Evolutionary conservation across 2,113 vertebrate genomes (phyloP), one percentile per base, ranked within the genome.

Genomic region (Platysteira castanea): DNA sequence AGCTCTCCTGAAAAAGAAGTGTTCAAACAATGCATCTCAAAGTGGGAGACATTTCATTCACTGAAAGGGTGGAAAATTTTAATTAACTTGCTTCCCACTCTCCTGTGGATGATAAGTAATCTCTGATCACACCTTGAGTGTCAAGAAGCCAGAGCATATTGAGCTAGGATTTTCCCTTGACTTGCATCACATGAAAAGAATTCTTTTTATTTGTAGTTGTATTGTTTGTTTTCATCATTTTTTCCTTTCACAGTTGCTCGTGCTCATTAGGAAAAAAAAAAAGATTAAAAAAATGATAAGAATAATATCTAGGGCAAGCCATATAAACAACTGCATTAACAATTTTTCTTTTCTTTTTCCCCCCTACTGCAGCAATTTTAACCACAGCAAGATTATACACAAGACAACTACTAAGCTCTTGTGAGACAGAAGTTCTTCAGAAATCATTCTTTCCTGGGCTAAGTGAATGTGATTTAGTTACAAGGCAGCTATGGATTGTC

Each of bases 31-130:
- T 23, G 37, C 4, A 0, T 90, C 88, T 97, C 92, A 96, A 94
- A 95, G 70, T 61, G 89, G 68, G 89, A 97, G 97, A 96, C 91
- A 57, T 90, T 94, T 97, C 96, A 82, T 96, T 96, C 96, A 77
- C 49, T 90, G 96, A 95, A 96, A 86, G 78, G 91, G 86, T 97
- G 95, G 96, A 97, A 97, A 96, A 91, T 97, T 97, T 97, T 98
- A 97, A 97, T 97, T 98, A 98, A 98, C 97, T 98, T 97, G 95
- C 94, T 98, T 97, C 96, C 98, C 96, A 93, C 96, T 97, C 96
- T 98, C 95, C 95, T 71, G 84, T 85, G 90, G 96, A 96, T 96
- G 96, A 42, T 95, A 93, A 84, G 50, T 94, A 97, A 98, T 97
- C 98, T 98, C 97, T 91, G 50, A 97, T 98, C 98, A 98, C 97